Evolutionary conservation across 2,113 vertebrate species (phyloP).

Genomic region (Lagopus muta): DNA sequence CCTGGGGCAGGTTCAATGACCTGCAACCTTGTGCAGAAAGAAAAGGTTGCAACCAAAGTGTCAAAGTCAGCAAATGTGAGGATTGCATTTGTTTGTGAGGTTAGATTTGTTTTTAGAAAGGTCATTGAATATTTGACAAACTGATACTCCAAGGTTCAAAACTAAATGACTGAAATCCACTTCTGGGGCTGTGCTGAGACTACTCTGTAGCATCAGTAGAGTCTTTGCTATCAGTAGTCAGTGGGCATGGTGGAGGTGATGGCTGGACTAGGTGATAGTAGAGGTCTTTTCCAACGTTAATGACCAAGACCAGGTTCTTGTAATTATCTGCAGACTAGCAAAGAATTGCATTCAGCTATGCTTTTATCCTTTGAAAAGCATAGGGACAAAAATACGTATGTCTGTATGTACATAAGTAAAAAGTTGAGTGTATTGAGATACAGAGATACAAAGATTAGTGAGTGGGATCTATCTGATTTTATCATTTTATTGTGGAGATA

Average conservation of each 20-base stretch:
- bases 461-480: background rate
- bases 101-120: background rate
- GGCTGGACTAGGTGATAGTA: too few species aligned
- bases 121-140: background rate
- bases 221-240: background rate
- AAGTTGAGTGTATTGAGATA: slow-evolving; percentile 33
- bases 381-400: background rate
- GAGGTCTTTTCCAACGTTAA: too few species aligned
- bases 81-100: background rate
- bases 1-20: background rate
- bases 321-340: background rate
- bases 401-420: background rate
- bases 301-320: background rate
- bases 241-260: too few species aligned
- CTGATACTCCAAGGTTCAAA: background rate
- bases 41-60: background rate
- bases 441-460: slow-evolving; percentile 24
- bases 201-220: background rate
- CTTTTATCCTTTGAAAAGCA: background rate
- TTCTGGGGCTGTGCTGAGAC: rapidly evolving
- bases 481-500: background rate
- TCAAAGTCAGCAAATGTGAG: background rate
- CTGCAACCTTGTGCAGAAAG: background rate
- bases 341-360: background rate
- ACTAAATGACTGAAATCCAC: background rate